Conservation (phyloP, 2,888 invertebrate genomes). For the Acanthosepion esculentum region DNA sequence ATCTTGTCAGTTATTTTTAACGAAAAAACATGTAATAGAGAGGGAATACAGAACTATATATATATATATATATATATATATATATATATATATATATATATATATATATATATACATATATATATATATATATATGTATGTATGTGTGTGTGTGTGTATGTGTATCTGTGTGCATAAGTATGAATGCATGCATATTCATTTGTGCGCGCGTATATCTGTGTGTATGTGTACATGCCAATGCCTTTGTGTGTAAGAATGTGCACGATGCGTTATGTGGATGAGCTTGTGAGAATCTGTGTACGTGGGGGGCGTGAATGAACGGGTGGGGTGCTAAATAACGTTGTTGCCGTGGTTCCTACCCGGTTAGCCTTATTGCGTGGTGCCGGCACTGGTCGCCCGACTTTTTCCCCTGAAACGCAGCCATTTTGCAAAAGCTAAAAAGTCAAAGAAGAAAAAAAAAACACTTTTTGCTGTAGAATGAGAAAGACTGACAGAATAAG, state of each 20-base stretch:
- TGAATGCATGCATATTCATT: background rate
- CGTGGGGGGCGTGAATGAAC: background rate
- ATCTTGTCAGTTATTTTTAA: too few species aligned
- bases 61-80: background rate
- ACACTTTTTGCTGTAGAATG: background rate
- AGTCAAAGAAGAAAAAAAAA: background rate
- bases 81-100: background rate
- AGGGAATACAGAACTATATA: too few species aligned
- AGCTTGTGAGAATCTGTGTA: background rate
- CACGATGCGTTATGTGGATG: background rate
- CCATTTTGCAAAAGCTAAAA: slow-evolving; percentile 21
- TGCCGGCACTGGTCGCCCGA: background rate
- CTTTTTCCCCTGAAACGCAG: background rate
- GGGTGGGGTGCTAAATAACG: background rate
- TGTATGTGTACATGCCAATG: background rate
- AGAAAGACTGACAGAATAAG: background rate
- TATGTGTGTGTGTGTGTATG: background rate
- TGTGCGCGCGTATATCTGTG: background rate
- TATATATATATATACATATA: background rate
- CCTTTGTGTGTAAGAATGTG: background rate
- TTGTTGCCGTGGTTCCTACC: background rate
- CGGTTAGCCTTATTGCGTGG: background rate
- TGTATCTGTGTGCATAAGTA: background rate
- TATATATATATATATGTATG: background rate
- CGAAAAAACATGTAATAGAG: too few species aligned